Conservation (phyloP, 1,140 invertebrate genomes). For the Lordiphosa mommai region DNA sequence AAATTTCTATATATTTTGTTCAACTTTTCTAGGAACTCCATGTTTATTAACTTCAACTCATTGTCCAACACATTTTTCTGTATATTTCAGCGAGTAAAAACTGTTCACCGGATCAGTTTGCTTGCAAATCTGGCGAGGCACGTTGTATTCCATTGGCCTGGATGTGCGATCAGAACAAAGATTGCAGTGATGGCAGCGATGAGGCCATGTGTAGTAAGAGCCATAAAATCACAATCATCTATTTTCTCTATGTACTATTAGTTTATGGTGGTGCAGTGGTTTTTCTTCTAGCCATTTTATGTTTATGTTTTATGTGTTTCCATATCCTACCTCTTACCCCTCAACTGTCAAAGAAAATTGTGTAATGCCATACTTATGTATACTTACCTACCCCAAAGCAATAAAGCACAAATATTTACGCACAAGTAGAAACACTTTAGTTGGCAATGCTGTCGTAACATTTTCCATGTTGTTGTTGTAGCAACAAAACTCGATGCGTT, state of each 20-base stretch:
- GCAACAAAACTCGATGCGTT: constrained; percentile 26
- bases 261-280: constrained; percentile 17
- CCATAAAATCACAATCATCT: constrained; percentile 21
- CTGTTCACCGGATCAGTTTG: constrained; percentile 91
- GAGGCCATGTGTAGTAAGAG: constrained; percentile 95
- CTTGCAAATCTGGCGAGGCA: constrained; percentile 87
- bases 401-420: constrained; percentile 66
- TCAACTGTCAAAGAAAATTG: constrained; percentile 14
- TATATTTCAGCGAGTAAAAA: constrained; percentile 85
- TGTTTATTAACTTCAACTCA: no score
- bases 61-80: neutral
- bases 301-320: constrained; percentile 1
- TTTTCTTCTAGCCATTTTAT: constrained; percentile 3
- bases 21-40: no score
- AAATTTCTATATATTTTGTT: no score
- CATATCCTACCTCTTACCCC: constrained; percentile 1
- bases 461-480: constrained; percentile 32
- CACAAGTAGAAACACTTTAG: constrained; percentile 33
- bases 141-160: constrained; percentile 93
- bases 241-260: neutral
- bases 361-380: constrained; percentile 39
- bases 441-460: constrained; percentile 34
- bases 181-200: constrained; percentile 94
- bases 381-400: constrained; percentile 28
- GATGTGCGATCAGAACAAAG: constrained; percentile 93